Base-by-base conservation (phyloP, 2,797 vertebrate species). In the Schizothorax lantsangensis region DNA sequence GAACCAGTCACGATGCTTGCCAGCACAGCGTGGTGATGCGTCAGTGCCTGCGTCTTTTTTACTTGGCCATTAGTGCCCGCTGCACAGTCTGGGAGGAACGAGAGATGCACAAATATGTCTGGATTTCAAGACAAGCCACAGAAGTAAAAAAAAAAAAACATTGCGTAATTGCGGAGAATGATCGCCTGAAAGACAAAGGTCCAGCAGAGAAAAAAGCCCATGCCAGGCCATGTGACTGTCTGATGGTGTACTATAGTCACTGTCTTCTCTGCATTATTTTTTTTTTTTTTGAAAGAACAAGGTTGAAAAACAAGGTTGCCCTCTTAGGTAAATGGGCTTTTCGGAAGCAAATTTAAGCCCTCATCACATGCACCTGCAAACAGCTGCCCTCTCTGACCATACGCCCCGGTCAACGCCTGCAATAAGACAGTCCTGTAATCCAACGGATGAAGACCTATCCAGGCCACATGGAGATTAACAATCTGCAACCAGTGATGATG, bases 401-500 rank as follows among this genome's bases (percentile, higher is more conserved):
- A 84, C 84, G 93, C 94, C 91, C 93, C 23, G 85, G 79, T 84
- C 89, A 88, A 85, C 86, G 92, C 90, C 93, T 94, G 95, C 95
- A 96, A 96, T 97, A 96, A 97, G 89, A 96, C 95, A 94, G 89
- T 93, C 88, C 95, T 88, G 94, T 97, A 97, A 97, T 97, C 97
- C 95, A 92, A 95, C 94, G 95, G 96, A 96, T 95, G 95, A 96
- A 94, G 94, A 94, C 95, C 95, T 96, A 96, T 97, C 97, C 96
- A 97, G 97, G 98, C 96, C 97, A 97, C 96, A 96, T 93, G 94
- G 95, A 97, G 97, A 98, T 98, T 98, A 97, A 96, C 96, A 94
- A 97, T 96, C 96, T 93, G 95, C 92, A 93, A 95, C 94, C 95
- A 94, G 95, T 95, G 95, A 89, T 87, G 87, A 90, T 83, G 88